These are phyloP conservation scores for Cotesia congregata DNA, from an alignment of 2,888 invertebrate species.

Conservation along the genomic window DNA sequence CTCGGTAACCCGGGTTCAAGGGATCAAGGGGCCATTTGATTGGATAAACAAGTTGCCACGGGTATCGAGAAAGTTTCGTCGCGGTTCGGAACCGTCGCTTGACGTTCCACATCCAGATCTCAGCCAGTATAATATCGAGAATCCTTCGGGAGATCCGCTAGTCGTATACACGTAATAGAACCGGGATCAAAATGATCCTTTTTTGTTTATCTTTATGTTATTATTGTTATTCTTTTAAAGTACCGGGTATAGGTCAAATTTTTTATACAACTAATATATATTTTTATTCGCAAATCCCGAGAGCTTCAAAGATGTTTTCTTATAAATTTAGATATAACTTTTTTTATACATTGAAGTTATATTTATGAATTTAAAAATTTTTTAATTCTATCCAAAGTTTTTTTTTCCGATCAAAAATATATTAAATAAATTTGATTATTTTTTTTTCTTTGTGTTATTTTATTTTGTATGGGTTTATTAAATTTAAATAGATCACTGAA, in stretches of 20 bases:
- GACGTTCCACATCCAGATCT: background rate
- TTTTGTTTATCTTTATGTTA: background rate
- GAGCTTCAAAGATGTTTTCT: background rate
- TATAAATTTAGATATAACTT: background rate
- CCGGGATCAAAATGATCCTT: conserved; percentile 16
- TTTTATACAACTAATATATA: background rate
- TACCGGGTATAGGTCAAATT: background rate
- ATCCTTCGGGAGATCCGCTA: conserved; percentile 11
- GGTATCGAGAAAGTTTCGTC: conserved; percentile 28
- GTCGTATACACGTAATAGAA: conserved; percentile 13
- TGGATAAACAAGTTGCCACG: background rate
- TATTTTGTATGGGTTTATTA: too few relatives aligned
- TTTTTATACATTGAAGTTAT: background rate
- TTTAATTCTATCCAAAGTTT: too few relatives aligned
- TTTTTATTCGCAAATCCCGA: background rate
- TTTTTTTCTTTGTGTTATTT: too few relatives aligned
- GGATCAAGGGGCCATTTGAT: conserved; percentile 1
- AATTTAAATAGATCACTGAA: too few relatives aligned
- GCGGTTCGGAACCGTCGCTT: conserved; percentile 24
- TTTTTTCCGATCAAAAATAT: too few relatives aligned
- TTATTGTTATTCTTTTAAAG: background rate
- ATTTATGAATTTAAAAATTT: background rate
- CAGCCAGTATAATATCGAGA: background rate
- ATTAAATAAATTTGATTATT: too few relatives aligned
- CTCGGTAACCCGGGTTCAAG: background rate